Percentiles rank a stretch among this genome's conserved stretches.
Conservation (phyloP, 92 coral and sea anemone genomes). For the Virgularia gustaviana region DNA sequence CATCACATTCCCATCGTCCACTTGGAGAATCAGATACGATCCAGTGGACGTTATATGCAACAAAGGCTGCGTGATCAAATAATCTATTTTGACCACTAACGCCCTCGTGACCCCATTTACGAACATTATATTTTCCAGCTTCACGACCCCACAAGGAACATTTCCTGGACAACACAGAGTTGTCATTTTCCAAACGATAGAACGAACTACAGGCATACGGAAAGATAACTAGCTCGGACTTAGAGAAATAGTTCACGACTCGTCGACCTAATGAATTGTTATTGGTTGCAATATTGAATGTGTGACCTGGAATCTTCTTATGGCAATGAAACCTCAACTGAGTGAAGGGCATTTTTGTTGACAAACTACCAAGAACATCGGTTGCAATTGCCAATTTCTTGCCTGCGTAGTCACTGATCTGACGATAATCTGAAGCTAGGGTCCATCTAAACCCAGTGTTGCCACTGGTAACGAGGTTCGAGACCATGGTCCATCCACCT, state of each 20-base stretch:
- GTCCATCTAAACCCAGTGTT: conserved; percentile 25
- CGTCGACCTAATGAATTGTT: conserved; percentile 39
- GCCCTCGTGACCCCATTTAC: conserved; percentile 59
- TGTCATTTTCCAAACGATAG: conserved; percentile 62
- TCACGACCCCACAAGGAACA: conserved; percentile 72
- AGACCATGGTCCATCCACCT: conserved; percentile 92
- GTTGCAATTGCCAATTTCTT: conserved; percentile 52
- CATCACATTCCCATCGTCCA: conserved; percentile 47
- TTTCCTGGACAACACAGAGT: conserved; percentile 55
- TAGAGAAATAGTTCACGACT: conserved; percentile 59
- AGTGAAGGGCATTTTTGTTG: conserved; percentile 54
- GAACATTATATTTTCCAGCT: conserved; percentile 23
- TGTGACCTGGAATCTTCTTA: conserved; percentile 63
- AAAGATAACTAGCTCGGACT: conserved; percentile 18
- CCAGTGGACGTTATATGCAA: conserved; percentile 4
- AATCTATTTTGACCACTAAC: background rate
- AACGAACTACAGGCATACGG: conserved; percentile 72
- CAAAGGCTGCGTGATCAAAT: conserved; percentile 28
- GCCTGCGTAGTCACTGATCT: conserved; percentile 53
- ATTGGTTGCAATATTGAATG: conserved; percentile 68
- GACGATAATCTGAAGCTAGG: conserved; percentile 47
- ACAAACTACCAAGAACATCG: conserved; percentile 42
- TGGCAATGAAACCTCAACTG: conserved; percentile 72
- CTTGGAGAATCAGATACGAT: background rate
- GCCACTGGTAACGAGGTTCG: conserved; percentile 41